Conservation (phyloP, 2,888 invertebrate genomes). For the Drosophila rubida region DNA sequence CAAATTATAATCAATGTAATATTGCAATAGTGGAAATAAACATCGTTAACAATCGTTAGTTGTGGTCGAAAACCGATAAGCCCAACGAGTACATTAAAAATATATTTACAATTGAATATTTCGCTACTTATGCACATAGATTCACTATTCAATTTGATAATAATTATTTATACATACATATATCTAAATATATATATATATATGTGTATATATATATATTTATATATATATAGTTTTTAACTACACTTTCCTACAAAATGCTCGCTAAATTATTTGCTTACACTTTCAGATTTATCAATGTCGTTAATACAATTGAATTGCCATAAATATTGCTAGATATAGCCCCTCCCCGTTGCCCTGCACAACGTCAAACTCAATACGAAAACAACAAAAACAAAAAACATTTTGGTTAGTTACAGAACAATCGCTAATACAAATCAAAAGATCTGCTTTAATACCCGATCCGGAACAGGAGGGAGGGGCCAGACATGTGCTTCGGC, state of each 20-base stretch:
- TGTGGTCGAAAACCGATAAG: conserved; percentile 26
- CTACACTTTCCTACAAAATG: conserved; percentile 71
- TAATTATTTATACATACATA: conserved; percentile 37
- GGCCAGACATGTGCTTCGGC: conserved; percentile 61
- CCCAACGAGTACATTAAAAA: conserved; percentile 49
- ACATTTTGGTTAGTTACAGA: conserved; percentile 1
- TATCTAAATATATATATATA: conserved; percentile 24
- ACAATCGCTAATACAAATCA: conserved; percentile 35
- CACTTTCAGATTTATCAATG: conserved; percentile 67
- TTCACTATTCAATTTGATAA: conserved; percentile 66
- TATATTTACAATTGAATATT: conserved; percentile 76
- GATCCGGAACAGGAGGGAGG: conserved; percentile 10
- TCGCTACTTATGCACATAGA: conserved; percentile 74
- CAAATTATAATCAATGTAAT: conserved; percentile 32
- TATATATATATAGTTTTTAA: conserved; percentile 45
- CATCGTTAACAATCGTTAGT: conserved; percentile 25
- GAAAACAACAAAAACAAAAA: neutral
- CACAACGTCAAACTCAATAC: neutral
- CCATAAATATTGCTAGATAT: conserved; percentile 76
- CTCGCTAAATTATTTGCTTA: conserved; percentile 50
- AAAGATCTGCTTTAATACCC: conserved; percentile 32
- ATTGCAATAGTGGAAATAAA: conserved; percentile 43
- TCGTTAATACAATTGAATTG: conserved; percentile 80
- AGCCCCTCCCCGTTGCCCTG: conserved; percentile 3
- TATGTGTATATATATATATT: conserved; percentile 21